Conservation (phyloP, 2,888 invertebrate species). For the Bellardia bayeri region DNA sequence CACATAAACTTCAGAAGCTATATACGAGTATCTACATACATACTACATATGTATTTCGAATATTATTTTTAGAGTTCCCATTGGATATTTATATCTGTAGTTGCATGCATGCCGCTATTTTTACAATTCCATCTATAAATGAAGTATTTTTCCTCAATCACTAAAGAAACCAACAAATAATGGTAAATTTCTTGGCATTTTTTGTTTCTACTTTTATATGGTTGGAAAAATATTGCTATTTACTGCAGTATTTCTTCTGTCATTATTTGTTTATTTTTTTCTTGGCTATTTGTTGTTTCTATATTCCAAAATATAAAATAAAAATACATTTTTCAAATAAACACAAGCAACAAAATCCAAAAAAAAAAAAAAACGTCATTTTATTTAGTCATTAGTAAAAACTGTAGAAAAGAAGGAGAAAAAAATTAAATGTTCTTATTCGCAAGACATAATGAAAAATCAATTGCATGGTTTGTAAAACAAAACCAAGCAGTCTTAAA, state of each 20-base stretch:
- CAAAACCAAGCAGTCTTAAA: constrained; percentile 37
- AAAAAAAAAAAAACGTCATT: not conserved
- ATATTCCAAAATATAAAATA: constrained; percentile 32
- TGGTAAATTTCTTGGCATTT: constrained; percentile 56
- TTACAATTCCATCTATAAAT: not conserved
- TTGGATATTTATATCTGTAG: too few species aligned
- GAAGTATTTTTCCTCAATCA: constrained; percentile 13
- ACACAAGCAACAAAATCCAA: constrained; percentile 36
- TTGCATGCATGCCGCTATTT: not conserved
- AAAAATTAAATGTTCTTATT: constrained; percentile 53
- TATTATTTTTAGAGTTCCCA: too few species aligned
- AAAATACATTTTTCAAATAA: constrained; percentile 27
- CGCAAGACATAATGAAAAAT: constrained; percentile 72
- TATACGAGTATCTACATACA: too few species aligned
- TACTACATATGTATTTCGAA: too few species aligned
- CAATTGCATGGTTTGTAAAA: constrained; percentile 73
- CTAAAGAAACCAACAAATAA: constrained; percentile 54
- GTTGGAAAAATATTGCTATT: constrained; percentile 51
- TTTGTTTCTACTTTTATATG: constrained; percentile 23
- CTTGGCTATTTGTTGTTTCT: not conserved
- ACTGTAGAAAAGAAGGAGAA: constrained; percentile 29
- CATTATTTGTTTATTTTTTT: constrained; percentile 32
- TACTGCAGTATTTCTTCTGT: constrained; percentile 49
- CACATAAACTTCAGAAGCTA: too few species aligned
- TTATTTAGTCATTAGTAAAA: constrained; percentile 53